These are phyloP conservation scores for Lacanobia wlatinum DNA, from an alignment of 2,888 invertebrate species.

Conservation along the genomic window DNA sequence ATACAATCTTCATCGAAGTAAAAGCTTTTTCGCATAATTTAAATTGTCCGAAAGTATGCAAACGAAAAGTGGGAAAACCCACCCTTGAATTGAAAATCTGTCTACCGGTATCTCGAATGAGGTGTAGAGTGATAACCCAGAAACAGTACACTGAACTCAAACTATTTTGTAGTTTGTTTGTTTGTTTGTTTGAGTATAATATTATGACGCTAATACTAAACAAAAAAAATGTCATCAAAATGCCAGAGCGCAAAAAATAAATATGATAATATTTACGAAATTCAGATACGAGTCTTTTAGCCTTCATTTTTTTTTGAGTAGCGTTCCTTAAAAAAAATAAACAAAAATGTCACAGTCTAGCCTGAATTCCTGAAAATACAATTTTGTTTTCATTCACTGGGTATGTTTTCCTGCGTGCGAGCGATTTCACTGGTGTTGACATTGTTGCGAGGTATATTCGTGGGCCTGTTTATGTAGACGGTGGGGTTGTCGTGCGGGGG, in stretches of 20 bases:
- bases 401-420: slow-evolving; percentile 54
- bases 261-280: not conserved
- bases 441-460: slow-evolving; percentile 68
- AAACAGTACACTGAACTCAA: slow-evolving; percentile 38
- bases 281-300: slow-evolving; percentile 36
- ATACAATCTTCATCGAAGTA: not conserved
- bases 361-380: slow-evolving; percentile 35
- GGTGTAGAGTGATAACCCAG: slow-evolving; percentile 13
- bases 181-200: not conserved
- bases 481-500: slow-evolving; percentile 87
- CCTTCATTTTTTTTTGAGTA: not conserved
- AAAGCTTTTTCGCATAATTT: not conserved
- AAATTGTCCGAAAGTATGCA: not conserved
- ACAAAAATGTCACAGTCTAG: slow-evolving; percentile 23
- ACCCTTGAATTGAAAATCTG: slow-evolving; percentile 12
- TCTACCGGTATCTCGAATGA: slow-evolving; percentile 13
- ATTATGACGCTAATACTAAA: not conserved
- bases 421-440: slow-evolving; percentile 70
- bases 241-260: not conserved
- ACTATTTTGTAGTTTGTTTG: not conserved
- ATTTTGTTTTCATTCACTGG: slow-evolving; percentile 44
- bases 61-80: not conserved
- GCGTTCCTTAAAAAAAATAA: slow-evolving; percentile 8
- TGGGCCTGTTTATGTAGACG: slow-evolving; percentile 78
- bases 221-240: not conserved